A percentile compares a stretch with the other conserved stretches of the same genome.
Conservation (phyloP, 2,797 vertebrate species). For the Poecilia velifera region DNA sequence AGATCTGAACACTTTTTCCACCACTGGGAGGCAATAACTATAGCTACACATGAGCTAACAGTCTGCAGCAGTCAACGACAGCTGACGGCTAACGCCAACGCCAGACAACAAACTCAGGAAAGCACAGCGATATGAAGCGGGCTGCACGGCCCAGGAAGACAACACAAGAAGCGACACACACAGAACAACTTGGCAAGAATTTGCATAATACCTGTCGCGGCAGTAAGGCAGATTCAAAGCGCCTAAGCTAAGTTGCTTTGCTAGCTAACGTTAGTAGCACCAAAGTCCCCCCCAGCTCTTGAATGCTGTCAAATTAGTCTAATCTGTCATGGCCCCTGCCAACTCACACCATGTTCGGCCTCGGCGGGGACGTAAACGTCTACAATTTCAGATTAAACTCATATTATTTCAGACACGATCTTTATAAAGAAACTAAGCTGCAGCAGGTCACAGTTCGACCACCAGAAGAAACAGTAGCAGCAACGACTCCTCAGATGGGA, state of each 20-base stretch:
- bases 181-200: conserved; percentile 43
- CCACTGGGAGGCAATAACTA: conserved; percentile 77
- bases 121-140: conserved; percentile 52
- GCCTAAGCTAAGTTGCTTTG: conserved; percentile 65
- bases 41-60: conserved; percentile 69
- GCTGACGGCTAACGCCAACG: conserved; percentile 68
- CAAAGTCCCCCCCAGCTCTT: conserved; percentile 59
- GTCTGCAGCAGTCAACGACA: conserved; percentile 53
- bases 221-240: conserved; percentile 54
- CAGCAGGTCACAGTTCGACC: conserved; percentile 47
- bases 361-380: conserved; percentile 3
- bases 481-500: conserved; percentile 43
- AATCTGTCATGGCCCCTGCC: conserved; percentile 58
- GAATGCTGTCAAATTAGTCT: conserved; percentile 51
- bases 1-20: conserved; percentile 75
- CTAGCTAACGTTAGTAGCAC: conserved; percentile 66
- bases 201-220: conserved; percentile 69
- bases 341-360: conserved; percentile 20
- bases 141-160: conserved; percentile 41
- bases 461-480: conserved; percentile 16
- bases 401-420: conserved; percentile 24
- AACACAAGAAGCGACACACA: conserved; percentile 69
- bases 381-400: conserved; percentile 15
- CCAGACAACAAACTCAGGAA: conserved; percentile 56
- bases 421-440: conserved; percentile 42